These are phyloP conservation scores for Neuroterus valhalla DNA, from an alignment of 1,140 invertebrate species.

Conservation along the genomic window DNA sequence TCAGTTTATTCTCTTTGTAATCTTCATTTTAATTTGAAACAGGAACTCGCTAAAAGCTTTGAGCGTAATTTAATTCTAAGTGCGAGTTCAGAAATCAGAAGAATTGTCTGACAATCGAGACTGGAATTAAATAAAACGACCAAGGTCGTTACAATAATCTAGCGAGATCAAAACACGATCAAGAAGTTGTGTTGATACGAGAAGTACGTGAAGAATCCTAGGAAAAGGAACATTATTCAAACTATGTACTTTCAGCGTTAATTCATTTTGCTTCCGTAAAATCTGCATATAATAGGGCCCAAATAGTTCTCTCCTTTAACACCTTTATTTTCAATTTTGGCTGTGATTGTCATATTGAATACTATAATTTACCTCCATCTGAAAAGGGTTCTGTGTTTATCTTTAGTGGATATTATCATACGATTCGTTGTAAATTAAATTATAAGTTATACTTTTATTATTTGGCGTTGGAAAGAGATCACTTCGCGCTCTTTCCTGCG, in stretches of 20 bases:
- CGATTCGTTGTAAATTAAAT: constrained; percentile 4
- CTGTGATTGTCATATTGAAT: constrained; percentile 30
- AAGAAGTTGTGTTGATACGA: no score
- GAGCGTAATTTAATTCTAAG: no score
- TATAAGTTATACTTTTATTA: constrained; percentile 16
- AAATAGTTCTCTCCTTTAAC: neutral
- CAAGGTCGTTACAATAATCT: no score
- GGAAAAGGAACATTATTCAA: no score
- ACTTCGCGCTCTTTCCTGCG: constrained; percentile 2
- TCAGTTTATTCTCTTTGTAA: no score
- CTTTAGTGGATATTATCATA: neutral
- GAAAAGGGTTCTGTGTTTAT: neutral
- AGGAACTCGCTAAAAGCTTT: no score
- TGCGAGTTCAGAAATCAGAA: no score
- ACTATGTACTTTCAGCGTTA: neutral
- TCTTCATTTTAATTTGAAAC: no score
- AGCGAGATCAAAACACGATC: no score
- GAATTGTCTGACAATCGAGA: no score
- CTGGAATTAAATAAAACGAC: no score
- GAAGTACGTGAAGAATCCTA: no score
- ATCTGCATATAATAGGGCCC: neutral
- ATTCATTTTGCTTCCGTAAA: neutral
- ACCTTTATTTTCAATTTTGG: constrained; percentile 23
- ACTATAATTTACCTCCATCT: neutral
- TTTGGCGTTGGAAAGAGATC: neutral